Evolutionary conservation across 2,888 invertebrate genomes (phyloP), one percentile per base, ranked within the genome.

Genomic region (Lumbricus terrestris): DNA sequence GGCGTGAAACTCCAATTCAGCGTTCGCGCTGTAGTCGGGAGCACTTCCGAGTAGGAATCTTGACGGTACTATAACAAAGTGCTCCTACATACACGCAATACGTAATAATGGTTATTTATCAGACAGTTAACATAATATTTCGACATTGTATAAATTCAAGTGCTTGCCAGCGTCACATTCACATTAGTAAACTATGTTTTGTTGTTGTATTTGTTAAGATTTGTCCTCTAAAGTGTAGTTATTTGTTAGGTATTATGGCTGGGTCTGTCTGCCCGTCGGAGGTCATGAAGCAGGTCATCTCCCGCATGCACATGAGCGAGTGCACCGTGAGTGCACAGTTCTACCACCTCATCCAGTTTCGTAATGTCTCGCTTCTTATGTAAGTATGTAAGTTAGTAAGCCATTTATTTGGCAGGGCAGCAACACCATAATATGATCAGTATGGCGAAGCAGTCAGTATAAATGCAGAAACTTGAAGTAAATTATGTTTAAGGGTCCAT

Each of bases 191-290:
- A n/a, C 69, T n/a, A n/a, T 69, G 8, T 69, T 69, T 29, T n/a
- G 8, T 1, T 69, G 69, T 69, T 29, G 69, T 2, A 29, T 54
- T 5, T 54, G 29, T 54, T 29, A 54, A 47, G 47, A 15, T 47
- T 69, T 69, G 69, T 69, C 0, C 5, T 47, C 23, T 47, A 38
- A 35, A 85, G 16, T 88, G 15, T 90, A 8, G 47, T 34, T 38
- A 89, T n/a, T 33, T 54, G 42, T 92, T 93, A 88, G 97, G 97
- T 0, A 94, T 97, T 2, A 96, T 96, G 69, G 97, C 97, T 0
- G 98, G 97, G 13, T 96, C 97, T 0, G 96, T 96, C 0, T 97
- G 97, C 92, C 96, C 97, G 2, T 93, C 94, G 35, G 95, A 95
- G 89, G 93, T 96, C 8, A 95, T 96, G 93, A 94, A 94, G 90